Base-by-base conservation (phyloP, 2,113 vertebrate species). In the Dissostichus mawsoni region DNA sequence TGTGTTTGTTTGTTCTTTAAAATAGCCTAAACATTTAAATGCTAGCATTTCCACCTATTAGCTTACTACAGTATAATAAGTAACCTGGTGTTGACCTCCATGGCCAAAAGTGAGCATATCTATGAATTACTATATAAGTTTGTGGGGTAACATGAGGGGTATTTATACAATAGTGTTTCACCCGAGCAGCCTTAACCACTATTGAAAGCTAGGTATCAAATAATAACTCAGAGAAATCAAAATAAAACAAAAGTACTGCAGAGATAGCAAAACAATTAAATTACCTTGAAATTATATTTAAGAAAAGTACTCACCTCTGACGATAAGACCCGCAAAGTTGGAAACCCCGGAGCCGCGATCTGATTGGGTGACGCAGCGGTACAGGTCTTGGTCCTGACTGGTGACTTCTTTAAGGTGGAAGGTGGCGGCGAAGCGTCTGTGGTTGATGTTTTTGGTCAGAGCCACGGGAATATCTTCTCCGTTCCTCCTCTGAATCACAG, bases 371-470 rank as follows among this genome's bases (percentile, higher is more conserved):
- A 99, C 97, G 25, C 98, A 99, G 80, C 98, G 97, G 76, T 99
- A 99, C 78, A 98, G 94, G 91, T 99, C 98, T 82, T 98, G 97
- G 84, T 99, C 98, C 0, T 96, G 96, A 95, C 95, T 97, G 59
- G 96, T 97, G 88, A 99, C 98, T 87, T 99, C 97, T 73, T 96
- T 97, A 83, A 99, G 95, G 78, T 96, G 96, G 90, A 99, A 99
- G 12, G 98, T 96, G 71, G 98, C 98, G 10, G 98, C 97, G 86
- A 99, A 99, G 81, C 98, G 96, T 94, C 98, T 95, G 90, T 99
- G 98, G 94, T 98, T 99, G 90, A 99, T 99, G 92, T 97, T 99
- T 90, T 99, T 99, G 56, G 96, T 99, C 92, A 96, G 96, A 67
- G 97, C 96, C 77, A 99, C 98, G 1, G 98, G 98, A 75, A 98